A percentile compares a stretch with the other conserved stretches of the same genome.
phyloP scores from a whole-genome alignment of 2,888 invertebrate genomes.

The Sinohyriopsis cumingii region DNA sequence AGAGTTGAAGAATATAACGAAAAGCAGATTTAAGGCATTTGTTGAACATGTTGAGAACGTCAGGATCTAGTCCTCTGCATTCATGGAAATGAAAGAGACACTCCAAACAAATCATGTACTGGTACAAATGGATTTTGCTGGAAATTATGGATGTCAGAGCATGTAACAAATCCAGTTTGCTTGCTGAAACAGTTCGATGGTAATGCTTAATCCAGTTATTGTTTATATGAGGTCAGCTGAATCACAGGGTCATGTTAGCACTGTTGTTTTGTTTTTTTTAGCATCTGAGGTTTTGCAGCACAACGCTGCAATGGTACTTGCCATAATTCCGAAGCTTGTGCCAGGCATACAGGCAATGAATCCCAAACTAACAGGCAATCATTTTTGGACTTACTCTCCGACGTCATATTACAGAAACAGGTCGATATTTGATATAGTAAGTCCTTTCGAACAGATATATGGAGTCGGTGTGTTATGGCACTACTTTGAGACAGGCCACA shows the following conservation, averaged over 20 bases:
- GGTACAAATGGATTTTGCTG: slow-evolving; percentile 22
- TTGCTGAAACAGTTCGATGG: too few species aligned
- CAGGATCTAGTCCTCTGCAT: slow-evolving; percentile 7
- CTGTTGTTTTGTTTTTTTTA: too few species aligned
- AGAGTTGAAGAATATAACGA: slow-evolving; percentile 67
- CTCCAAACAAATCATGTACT: slow-evolving; percentile 9
- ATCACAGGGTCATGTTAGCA: too few species aligned
- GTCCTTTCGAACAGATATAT: not conserved
- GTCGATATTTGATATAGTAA: slow-evolving; percentile 8
- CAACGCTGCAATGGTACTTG: slow-evolving; percentile 20
- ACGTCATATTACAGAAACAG: slow-evolving; percentile 9
- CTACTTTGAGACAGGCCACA: slow-evolving; percentile 22
- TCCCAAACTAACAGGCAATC: slow-evolving; percentile 7
- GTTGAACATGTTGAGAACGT: slow-evolving; percentile 14
- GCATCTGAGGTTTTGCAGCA: not conserved
- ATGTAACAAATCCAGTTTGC: too few species aligned
- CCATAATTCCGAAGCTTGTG: slow-evolving; percentile 14
- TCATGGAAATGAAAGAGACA: slow-evolving; percentile 17
- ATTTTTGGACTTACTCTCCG: slow-evolving; percentile 26
- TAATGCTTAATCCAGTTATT: too few species aligned
- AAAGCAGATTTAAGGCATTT: slow-evolving; percentile 49
- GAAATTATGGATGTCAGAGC: slow-evolving; percentile 3
- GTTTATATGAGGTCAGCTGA: too few species aligned
- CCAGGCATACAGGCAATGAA: not conserved
- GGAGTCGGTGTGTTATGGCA: slow-evolving; percentile 13